Percentiles rank a stretch among this genome's conserved stretches.
Evolutionary conservation across 1,140 invertebrate species (phyloP).

Genomic region (Hyles vespertilio): DNA sequence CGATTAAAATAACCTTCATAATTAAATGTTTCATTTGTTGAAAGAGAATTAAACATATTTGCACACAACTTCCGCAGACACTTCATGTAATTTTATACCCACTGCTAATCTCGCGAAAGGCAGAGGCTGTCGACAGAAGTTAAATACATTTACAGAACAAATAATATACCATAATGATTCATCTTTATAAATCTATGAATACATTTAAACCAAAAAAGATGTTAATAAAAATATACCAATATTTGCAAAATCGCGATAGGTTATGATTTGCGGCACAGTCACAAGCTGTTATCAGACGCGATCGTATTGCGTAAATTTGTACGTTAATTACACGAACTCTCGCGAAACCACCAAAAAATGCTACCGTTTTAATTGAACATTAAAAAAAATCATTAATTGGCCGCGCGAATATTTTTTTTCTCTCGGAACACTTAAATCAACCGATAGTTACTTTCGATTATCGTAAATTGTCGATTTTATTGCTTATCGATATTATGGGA

Average conservation of each 20-base stretch:
- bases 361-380: constrained; percentile 58
- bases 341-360: constrained; percentile 35
- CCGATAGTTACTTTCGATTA: constrained; percentile 29
- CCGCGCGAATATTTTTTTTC: constrained; percentile 20
- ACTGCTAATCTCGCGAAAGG: no score
- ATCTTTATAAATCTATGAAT: no score
- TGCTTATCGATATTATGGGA: neutral
- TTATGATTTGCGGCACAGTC: neutral
- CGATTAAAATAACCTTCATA: no score
- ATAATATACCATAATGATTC: no score
- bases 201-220: no score
- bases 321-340: constrained; percentile 40
- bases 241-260: neutral
- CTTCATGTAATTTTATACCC: no score
- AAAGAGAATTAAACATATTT: no score
- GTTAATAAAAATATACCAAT: no score
- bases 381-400: constrained; percentile 33
- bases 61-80: no score
- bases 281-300: constrained; percentile 28
- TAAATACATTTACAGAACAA: no score
- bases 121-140: no score
- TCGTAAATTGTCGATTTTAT: constrained; percentile 39
- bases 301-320: constrained; percentile 54
- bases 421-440: constrained; percentile 34
- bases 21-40: no score